phyloP scores from a whole-genome alignment of 92 coral and sea anemone species.

The Ricordea florida region DNA sequence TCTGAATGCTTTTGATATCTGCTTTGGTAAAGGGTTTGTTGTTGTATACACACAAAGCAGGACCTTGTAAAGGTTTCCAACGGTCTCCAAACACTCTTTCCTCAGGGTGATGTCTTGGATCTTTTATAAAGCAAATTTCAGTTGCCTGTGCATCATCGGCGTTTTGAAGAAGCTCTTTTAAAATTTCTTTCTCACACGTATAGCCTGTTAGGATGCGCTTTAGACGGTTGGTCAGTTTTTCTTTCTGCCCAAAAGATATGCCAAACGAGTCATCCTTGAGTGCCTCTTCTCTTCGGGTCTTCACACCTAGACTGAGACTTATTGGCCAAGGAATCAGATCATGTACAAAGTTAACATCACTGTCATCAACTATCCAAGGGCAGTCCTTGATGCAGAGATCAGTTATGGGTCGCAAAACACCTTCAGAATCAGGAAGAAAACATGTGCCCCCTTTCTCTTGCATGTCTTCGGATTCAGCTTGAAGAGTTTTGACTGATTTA shows the following conservation, averaged over 20 bases:
- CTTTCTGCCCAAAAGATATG: conserved; percentile 78
- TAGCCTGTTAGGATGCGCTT: conserved; percentile 71
- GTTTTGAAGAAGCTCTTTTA: conserved; percentile 92
- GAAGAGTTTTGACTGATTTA: background rate
- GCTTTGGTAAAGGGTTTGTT: conserved; percentile 69
- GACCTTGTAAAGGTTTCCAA: conserved; percentile 85
- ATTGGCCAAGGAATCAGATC: conserved; percentile 23
- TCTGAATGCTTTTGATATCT: conserved; percentile 70
- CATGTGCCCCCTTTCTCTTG: background rate
- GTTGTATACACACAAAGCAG: conserved; percentile 82
- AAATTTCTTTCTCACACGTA: conserved; percentile 72
- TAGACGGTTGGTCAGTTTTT: conserved; percentile 78
- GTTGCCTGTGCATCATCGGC: conserved; percentile 94
- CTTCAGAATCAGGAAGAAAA: conserved; percentile 56
- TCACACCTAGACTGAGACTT: conserved; percentile 42
- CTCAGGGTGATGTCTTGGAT: conserved; percentile 71
- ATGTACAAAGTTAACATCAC: conserved; percentile 25
- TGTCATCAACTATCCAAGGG: conserved; percentile 66
- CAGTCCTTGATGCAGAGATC: conserved; percentile 71
- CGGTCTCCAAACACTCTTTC: conserved; percentile 68
- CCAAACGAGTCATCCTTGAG: conserved; percentile 22
- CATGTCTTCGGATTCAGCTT: background rate
- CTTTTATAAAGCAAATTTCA: conserved; percentile 80
- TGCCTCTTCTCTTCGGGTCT: conserved; percentile 60
- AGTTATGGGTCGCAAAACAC: conserved; percentile 8